phyloP scores from a whole-genome alignment of 2,113 vertebrate genomes.

The Clarias macrocephalus region DNA sequence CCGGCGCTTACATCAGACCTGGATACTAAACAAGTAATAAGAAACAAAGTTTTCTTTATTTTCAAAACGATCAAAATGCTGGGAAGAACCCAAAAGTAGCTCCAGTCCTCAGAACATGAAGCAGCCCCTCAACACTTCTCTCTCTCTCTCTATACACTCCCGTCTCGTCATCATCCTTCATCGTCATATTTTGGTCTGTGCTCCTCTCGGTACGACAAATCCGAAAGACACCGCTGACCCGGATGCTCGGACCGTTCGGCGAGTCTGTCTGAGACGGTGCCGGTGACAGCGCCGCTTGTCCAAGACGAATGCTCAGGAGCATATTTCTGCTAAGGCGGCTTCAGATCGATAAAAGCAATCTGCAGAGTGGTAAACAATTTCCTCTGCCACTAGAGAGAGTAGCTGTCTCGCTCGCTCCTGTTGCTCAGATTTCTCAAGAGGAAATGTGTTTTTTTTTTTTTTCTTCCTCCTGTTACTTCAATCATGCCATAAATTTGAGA shows the following conservation, averaged over 20 bases:
- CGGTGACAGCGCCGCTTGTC: constrained; percentile 43
- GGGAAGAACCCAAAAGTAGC: neutral
- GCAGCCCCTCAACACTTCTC: neutral
- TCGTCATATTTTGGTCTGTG: neutral
- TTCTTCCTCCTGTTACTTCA: neutral
- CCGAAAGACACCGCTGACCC: neutral
- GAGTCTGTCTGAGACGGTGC: constrained; percentile 12
- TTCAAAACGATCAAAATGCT: neutral
- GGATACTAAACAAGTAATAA: too few relatives aligned
- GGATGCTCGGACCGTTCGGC: neutral
- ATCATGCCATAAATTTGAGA: constrained; percentile 3
- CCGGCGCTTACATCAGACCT: neutral
- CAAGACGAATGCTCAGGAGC: constrained; percentile 61
- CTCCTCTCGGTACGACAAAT: neutral
- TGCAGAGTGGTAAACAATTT: constrained; percentile 63
- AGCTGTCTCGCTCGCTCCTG: constrained; percentile 6
- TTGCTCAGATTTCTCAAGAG: constrained; percentile 5
- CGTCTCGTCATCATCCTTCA: neutral
- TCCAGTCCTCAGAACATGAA: neutral
- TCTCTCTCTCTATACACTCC: too few relatives aligned
- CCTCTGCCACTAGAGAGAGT: constrained; percentile 44
- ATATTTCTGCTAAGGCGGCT: constrained; percentile 49
- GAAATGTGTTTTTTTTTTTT: neutral
- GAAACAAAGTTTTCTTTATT: neutral
- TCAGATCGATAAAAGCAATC: constrained; percentile 71